Conservation (phyloP, 2,113 vertebrate species). For the Proterorhinus semilunaris region DNA sequence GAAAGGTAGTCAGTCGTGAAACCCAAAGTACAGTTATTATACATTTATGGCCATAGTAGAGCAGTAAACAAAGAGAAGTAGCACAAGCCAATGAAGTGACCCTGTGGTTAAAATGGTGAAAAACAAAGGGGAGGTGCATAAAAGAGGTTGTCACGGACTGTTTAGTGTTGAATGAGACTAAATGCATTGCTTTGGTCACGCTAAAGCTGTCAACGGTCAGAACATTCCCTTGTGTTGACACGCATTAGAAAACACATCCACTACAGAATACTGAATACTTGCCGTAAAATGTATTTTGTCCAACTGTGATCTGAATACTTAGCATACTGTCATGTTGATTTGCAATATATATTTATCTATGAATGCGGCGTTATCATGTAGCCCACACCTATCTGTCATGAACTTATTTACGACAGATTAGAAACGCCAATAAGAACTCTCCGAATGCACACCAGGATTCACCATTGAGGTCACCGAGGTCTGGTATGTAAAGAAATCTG, state of each 20-base stretch:
- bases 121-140: constrained; percentile 26
- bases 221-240: background rate
- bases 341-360: too few species aligned
- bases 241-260: background rate
- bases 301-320: too few species aligned
- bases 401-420: too few species aligned
- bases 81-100: background rate
- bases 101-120: constrained; percentile 29
- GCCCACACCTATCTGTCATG: too few species aligned
- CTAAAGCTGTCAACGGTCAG: background rate
- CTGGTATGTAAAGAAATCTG: too few species aligned
- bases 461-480: too few species aligned
- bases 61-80: constrained; percentile 23
- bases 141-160: background rate
- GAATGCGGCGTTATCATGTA: too few species aligned
- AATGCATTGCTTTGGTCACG: constrained; percentile 28
- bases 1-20: constrained; percentile 45
- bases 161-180: constrained; percentile 21
- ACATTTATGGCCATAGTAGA: background rate
- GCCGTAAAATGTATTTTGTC: too few species aligned
- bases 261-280: too few species aligned
- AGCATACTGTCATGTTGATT: too few species aligned
- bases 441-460: too few species aligned
- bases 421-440: too few species aligned
- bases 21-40: constrained; percentile 46